Percentiles rank a stretch among this genome's conserved stretches.
These are phyloP conservation scores for Myrmecophaga tridactyla DNA, from an alignment of 2,113 vertebrate species.

Conservation along the genomic window DNA sequence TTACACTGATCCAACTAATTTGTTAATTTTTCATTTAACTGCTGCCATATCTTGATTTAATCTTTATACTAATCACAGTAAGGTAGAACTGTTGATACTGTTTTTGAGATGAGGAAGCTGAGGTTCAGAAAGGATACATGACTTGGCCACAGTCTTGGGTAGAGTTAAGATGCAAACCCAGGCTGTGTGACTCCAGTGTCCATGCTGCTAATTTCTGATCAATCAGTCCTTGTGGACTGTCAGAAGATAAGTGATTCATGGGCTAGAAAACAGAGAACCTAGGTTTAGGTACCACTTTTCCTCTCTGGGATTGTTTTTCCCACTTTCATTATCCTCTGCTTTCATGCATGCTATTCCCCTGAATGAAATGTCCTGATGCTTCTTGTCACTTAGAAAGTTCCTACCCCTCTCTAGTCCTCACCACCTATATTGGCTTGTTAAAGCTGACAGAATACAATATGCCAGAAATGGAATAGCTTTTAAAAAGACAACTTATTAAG, in stretches of 20 bases:
- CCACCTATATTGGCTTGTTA: too few species aligned
- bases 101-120: not conserved
- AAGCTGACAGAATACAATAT: too few species aligned
- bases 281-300: not conserved
- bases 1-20: not conserved
- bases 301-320: not conserved
- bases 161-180: not conserved
- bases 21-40: not conserved
- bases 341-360: not conserved
- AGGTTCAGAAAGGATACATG: not conserved
- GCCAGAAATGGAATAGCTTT: too few species aligned
- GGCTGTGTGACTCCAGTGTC: not conserved
- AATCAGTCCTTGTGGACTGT: not conserved
- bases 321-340: not conserved
- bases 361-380: not conserved
- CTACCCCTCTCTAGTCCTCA: not conserved
- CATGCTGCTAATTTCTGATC: not conserved
- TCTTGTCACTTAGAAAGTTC: not conserved
- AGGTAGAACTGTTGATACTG: not conserved
- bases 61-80: not conserved
- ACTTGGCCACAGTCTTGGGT: not conserved
- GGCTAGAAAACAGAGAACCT: not conserved
- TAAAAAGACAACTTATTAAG: too few species aligned
- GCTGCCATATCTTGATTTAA: not conserved
- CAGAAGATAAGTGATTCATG: not conserved